Conservation (phyloP, 2,797 vertebrate genomes). For the Peromyscus attwateri region DNA sequence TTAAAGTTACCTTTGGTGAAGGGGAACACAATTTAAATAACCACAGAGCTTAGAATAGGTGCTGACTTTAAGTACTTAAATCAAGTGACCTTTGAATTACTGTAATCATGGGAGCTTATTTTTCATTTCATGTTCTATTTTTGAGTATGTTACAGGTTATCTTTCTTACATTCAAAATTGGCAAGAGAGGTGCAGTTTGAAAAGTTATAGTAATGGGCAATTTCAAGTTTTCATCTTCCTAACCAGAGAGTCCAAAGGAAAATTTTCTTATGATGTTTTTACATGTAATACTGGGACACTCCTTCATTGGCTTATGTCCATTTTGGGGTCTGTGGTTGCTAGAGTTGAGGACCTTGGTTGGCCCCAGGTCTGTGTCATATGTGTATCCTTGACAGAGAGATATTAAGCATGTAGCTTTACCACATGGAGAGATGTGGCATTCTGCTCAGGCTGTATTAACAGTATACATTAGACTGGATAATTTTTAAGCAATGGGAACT, state of each 20-base stretch:
- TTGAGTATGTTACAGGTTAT: constrained; percentile 4
- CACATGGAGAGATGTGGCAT: background rate
- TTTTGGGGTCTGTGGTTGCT: constrained; percentile 30
- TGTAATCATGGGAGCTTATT: background rate
- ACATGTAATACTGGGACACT: constrained; percentile 13
- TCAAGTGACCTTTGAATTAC: background rate
- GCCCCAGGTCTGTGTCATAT: background rate
- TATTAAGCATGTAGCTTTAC: background rate
- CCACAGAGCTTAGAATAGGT: background rate
- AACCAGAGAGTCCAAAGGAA: background rate
- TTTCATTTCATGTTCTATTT: constrained; percentile 56
- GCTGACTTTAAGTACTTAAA: background rate
- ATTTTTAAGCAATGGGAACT: background rate
- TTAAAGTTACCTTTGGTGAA: constrained; percentile 48
- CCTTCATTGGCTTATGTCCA: background rate
- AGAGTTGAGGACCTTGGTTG: background rate
- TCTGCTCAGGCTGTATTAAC: background rate
- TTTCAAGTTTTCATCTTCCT: constrained; percentile 34
- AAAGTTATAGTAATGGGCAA: constrained; percentile 33
- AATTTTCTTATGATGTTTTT: constrained; percentile 48
- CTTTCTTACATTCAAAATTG: constrained; percentile 48
- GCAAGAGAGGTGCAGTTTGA: background rate
- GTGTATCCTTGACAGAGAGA: background rate
- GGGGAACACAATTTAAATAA: constrained; percentile 1
- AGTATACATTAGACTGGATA: constrained; percentile 3